Conservation (phyloP, 2,797 vertebrate species). For the Rhinoraja longicauda region DNA sequence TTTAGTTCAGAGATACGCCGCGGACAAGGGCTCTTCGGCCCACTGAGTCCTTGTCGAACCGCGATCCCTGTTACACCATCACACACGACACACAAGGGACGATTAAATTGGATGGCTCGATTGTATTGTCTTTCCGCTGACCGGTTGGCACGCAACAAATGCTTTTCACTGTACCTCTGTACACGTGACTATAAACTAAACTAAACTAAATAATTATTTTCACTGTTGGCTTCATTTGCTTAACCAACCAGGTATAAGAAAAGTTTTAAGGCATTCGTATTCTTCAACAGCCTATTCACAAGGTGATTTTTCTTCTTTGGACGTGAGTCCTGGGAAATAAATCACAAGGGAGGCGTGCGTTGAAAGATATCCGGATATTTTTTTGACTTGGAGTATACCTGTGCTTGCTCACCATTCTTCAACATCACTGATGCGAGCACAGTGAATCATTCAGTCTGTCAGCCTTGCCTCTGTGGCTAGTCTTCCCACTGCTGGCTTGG, state of each 20-base stretch:
- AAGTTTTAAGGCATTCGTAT: not conserved
- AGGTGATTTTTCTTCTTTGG: conserved; percentile 26
- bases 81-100: too few species aligned
- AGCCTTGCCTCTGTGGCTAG: not conserved
- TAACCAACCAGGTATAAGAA: not conserved
- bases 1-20: too few species aligned
- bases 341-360: not conserved
- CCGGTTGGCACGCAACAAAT: too few species aligned
- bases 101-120: too few species aligned
- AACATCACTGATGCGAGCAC: not conserved
- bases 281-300: not conserved
- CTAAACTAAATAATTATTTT: not conserved
- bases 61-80: too few species aligned
- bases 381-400: not conserved
- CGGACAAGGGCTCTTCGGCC: too few species aligned
- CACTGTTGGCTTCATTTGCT: not conserved
- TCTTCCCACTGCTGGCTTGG: not conserved
- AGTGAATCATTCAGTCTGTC: not conserved
- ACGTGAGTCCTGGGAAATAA: not conserved
- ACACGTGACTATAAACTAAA: too few species aligned
- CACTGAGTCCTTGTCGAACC: too few species aligned
- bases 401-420: not conserved
- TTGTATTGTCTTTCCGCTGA: too few species aligned
- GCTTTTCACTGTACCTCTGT: too few species aligned
- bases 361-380: not conserved